Percentiles rank a stretch among this genome's conserved stretches.
These are phyloP conservation scores for Melanotaenia trifasciata DNA, from an alignment of 2,797 vertebrate genomes.

Conservation along the genomic window DNA sequence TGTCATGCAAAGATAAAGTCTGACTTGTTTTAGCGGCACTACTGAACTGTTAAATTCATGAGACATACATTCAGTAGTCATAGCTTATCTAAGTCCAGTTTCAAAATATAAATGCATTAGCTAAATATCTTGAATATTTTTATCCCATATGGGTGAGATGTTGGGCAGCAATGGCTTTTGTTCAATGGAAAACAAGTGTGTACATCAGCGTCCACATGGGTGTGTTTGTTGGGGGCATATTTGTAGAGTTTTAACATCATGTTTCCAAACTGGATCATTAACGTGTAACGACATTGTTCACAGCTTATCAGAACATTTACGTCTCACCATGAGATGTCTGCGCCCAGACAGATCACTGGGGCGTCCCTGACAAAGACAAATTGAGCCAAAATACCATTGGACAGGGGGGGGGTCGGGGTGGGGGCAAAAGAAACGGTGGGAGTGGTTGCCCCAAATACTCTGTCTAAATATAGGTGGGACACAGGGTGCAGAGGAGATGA, in stretches of 20 bases:
- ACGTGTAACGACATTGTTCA: slow-evolving; percentile 82
- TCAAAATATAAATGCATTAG: no score
- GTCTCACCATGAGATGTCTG: slow-evolving; percentile 76
- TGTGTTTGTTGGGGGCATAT: slow-evolving; percentile 30
- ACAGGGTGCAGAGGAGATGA: slow-evolving; percentile 34
- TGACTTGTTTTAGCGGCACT: no score
- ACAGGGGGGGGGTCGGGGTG: slow-evolving; percentile 2
- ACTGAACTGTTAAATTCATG: no score
- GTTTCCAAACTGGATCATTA: slow-evolving; percentile 72
- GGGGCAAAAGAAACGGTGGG: slow-evolving; percentile 12
- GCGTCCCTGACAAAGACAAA: slow-evolving; percentile 70
- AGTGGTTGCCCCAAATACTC: slow-evolving; percentile 56
- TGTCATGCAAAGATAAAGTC: no score
- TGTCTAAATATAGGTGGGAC: slow-evolving; percentile 67
- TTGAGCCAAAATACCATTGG: slow-evolving; percentile 69
- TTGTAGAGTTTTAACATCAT: slow-evolving; percentile 32
- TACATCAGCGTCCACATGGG: not conserved
- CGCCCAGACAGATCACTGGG: slow-evolving; percentile 57
- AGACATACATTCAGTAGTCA: no score
- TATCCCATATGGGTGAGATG: not conserved
- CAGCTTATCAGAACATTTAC: slow-evolving; percentile 84
- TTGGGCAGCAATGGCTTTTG: not conserved
- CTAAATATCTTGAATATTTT: no score
- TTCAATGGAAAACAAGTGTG: not conserved
- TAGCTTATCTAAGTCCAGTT: no score